Conservation (phyloP, 2,113 vertebrate species). For the Candoia aspera region DNA sequence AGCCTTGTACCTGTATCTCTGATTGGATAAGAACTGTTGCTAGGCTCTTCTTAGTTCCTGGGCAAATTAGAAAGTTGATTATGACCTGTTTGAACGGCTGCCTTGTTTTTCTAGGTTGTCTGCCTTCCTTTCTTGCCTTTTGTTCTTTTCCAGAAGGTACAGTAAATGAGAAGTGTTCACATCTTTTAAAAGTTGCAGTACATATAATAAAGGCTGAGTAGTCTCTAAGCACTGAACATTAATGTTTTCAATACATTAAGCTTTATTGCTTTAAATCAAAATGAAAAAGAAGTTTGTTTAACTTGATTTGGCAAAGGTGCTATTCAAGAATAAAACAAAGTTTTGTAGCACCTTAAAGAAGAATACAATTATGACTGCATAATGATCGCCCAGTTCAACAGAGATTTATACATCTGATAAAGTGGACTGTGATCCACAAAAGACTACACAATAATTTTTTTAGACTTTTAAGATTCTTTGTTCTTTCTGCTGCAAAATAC, state of each 20-base stretch:
- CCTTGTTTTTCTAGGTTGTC: slow-evolving; percentile 48
- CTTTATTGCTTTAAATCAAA: background rate
- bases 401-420: background rate
- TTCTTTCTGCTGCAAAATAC: background rate
- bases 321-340: background rate
- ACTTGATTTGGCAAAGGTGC: background rate
- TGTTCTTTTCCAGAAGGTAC: background rate
- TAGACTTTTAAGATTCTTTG: background rate
- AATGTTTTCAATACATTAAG: background rate
- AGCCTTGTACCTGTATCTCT: slow-evolving; percentile 76
- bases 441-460: background rate
- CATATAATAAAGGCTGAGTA: background rate
- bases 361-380: background rate
- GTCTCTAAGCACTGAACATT: background rate
- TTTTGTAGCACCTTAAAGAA: background rate
- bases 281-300: background rate
- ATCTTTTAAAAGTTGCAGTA: background rate
- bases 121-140: slow-evolving; percentile 27
- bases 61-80: slow-evolving; percentile 78
- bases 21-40: slow-evolving; percentile 79
- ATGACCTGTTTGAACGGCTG: slow-evolving; percentile 59
- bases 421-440: background rate
- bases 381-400: background rate
- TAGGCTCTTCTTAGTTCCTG: slow-evolving; percentile 79
- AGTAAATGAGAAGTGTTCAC: background rate